Percentiles rank a stretch among this genome's conserved stretches.
Conservation (phyloP, 2,797 vertebrate species). For the Acrossocheilus wenchowensis region DNA sequence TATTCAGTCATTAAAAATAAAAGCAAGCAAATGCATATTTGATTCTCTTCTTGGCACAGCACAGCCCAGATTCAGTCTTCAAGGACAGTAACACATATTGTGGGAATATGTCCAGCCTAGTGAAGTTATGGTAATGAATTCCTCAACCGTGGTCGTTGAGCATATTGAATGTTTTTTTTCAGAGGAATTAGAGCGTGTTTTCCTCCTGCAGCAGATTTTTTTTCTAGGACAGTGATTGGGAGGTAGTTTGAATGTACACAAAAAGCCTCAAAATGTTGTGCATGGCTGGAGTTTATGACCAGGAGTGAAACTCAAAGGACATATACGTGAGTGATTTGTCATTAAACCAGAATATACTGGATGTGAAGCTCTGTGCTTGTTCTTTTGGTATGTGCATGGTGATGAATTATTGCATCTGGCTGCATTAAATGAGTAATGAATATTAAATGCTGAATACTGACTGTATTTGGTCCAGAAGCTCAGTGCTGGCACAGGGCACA, state of each 20-base stretch:
- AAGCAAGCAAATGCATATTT: slow-evolving; percentile 53
- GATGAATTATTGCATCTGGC: not conserved
- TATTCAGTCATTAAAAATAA: slow-evolving; percentile 53
- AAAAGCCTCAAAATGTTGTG: not conserved
- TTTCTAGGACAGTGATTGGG: slow-evolving; percentile 49
- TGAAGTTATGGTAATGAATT: slow-evolving; percentile 30
- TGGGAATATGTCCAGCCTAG: slow-evolving; percentile 12
- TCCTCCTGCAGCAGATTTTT: slow-evolving; percentile 51
- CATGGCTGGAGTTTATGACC: slow-evolving; percentile 18
- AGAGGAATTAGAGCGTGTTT: slow-evolving; percentile 69
- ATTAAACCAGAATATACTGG: not conserved
- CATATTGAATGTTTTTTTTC: slow-evolving; percentile 38
- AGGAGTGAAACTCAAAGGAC: slow-evolving; percentile 7
- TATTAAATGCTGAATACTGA: not conserved
- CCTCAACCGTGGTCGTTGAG: slow-evolving; percentile 33
- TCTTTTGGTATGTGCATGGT: not conserved
- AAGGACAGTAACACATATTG: slow-evolving; percentile 11
- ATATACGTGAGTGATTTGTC: not conserved
- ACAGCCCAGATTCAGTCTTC: slow-evolving; percentile 29
- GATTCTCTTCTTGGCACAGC: slow-evolving; percentile 12
- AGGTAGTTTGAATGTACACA: slow-evolving; percentile 9
- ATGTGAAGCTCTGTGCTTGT: not conserved
- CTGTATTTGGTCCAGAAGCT: not conserved
- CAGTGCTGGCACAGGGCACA: not conserved
- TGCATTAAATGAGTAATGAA: not conserved